Conservation (phyloP, 2,888 invertebrate species). For the Gibbula magus region DNA sequence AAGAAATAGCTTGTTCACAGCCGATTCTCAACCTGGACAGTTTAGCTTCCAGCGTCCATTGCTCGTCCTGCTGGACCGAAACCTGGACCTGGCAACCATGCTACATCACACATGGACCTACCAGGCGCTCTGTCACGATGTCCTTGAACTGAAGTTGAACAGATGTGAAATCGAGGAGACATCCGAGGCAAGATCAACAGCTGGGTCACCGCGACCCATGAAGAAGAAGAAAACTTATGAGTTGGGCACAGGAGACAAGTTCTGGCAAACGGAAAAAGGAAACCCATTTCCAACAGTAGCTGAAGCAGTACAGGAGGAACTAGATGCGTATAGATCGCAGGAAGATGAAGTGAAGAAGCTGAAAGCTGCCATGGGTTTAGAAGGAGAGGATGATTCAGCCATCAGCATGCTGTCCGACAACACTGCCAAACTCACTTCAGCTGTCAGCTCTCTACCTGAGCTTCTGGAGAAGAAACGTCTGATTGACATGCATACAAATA, state of each 20-base stretch:
- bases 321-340: slow-evolving; percentile 93
- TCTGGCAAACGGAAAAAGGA: slow-evolving; percentile 96
- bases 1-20: slow-evolving; percentile 92
- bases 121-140: slow-evolving; percentile 97
- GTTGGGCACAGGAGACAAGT: slow-evolving; percentile 89
- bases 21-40: slow-evolving; percentile 78
- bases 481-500: slow-evolving; percentile 98
- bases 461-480: slow-evolving; percentile 96
- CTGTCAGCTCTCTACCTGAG: slow-evolving; percentile 94
- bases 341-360: slow-evolving; percentile 98
- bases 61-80: slow-evolving; percentile 92
- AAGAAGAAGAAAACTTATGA: slow-evolving; percentile 91
- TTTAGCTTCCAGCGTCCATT: slow-evolving; percentile 92
- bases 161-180: slow-evolving; percentile 85
- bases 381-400: slow-evolving; percentile 88
- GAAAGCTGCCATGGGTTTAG: slow-evolving; percentile 94
- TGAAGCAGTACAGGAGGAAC: slow-evolving; percentile 97
- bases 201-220: slow-evolving; percentile 66
- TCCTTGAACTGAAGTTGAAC: slow-evolving; percentile 92
- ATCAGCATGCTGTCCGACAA: slow-evolving; percentile 81
- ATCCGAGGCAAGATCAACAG: slow-evolving; percentile 64
- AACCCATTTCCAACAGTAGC: slow-evolving; percentile 85
- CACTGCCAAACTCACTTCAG: slow-evolving; percentile 87
- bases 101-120: slow-evolving; percentile 99
- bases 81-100: slow-evolving; percentile 97